Conservation (phyloP, 2,888 invertebrate genomes). For the Ellobium chinense region DNA sequence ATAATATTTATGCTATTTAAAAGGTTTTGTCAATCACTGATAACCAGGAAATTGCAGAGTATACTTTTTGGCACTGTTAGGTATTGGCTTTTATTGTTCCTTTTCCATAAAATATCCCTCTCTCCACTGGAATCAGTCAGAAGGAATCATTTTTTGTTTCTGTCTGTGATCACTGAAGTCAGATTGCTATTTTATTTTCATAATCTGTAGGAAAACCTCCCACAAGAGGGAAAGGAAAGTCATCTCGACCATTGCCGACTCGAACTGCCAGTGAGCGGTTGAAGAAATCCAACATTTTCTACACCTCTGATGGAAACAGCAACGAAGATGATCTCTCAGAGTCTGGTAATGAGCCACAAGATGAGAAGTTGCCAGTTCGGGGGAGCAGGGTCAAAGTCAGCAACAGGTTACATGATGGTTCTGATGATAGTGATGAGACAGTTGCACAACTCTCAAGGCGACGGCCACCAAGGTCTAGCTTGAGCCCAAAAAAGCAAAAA, state of each 20-base stretch:
- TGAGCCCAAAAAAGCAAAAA: neutral
- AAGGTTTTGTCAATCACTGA: too few relatives aligned
- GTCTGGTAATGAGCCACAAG: conserved; percentile 17
- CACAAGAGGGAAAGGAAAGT: conserved; percentile 34
- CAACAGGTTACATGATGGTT: neutral
- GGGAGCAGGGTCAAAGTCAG: neutral
- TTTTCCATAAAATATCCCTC: too few relatives aligned
- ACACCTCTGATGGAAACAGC: conserved; percentile 47
- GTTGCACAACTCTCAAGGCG: neutral
- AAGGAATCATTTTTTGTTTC: too few relatives aligned
- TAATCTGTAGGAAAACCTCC: conserved; percentile 14
- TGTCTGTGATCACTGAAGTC: too few relatives aligned
- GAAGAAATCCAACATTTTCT: conserved; percentile 50
- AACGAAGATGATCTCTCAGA: conserved; percentile 31
- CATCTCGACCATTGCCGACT: conserved; percentile 5
- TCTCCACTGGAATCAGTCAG: too few relatives aligned
- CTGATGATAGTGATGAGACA: neutral
- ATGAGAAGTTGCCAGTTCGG: neutral
- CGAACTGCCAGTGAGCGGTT: conserved; percentile 34
- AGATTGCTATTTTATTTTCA: too few relatives aligned
- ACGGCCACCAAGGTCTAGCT: neutral
- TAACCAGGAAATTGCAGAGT: too few relatives aligned
- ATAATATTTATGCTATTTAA: too few relatives aligned
- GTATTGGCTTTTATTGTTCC: too few relatives aligned
- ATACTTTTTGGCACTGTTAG: too few relatives aligned